Evolutionary conservation across 2,797 vertebrate genomes (phyloP), one percentile per base, ranked within the genome.

Genomic region (Malacoraja senta): DNA sequence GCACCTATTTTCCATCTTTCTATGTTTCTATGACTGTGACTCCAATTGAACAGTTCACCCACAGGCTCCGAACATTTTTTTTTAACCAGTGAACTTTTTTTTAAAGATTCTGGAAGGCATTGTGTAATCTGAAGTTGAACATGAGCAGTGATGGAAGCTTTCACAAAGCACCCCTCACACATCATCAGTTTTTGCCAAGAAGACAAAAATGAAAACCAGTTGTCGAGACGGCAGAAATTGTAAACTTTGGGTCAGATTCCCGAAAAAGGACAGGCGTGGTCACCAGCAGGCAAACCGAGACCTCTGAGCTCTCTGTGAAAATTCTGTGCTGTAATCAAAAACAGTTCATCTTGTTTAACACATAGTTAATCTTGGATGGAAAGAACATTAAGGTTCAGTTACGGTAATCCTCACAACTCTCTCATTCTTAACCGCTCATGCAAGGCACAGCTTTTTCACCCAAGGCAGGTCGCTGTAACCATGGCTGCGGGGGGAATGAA

Each of bases 121-220:
- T 74, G 72, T 26, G 13, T 24, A 58, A 76, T 92, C 35, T 76
- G 44, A 92, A 92, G 29, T 92, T 6, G 13, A 38, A 91, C 68
- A 21, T 58, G 72, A 76, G 38, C 44, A 17, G 35, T 58, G 44
- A 74, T 58, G 38, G 65, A 92, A 92, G 71, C 24, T 76, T 92
- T 92, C 71, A 76, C 3, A 32, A 58, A 15, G 10, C 24, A 58
- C 53, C 76, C 38, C 29, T 92, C 32, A 53, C 90, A 76, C 90
- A 74, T 92, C 71, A 76, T 92, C 71, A 58, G 29, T 53, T 72
- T 91, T 92, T 58, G 68, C 38, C 71, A 76, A 53, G 44, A 71
- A 91, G 17, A 24, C 53, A 19, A n/a, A 29, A 88, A 88, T n/a
- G 71, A 76, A 92, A 92, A 76, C 26, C 90, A 92, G 72, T 92